Evolutionary conservation across 2,113 vertebrate genomes (phyloP), one percentile per base, ranked within the genome.

Genomic region (Eleginops maclovinus): DNA sequence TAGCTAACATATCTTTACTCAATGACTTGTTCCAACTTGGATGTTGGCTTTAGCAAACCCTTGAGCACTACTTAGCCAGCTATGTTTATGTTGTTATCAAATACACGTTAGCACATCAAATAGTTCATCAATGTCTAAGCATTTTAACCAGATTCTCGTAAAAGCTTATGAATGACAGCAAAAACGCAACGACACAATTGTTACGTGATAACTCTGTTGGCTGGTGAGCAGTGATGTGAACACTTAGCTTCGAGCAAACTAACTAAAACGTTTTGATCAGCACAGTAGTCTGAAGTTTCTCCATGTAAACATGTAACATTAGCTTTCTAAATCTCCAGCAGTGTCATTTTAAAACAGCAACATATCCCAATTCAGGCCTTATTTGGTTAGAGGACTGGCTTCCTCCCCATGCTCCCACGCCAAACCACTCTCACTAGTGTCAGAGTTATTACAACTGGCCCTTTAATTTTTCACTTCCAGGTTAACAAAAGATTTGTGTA

Each of bases 401-500:
- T 41, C 4, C 31, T 43, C 49, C 44, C 49, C 2, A 16, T 49
- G 12, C 40, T 22, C 26, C n/a, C n/a, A 49, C 1, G 13, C 24
- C 41, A 46, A 14, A 5, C 19, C 17, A 13, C 21, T 44, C 16
- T 24, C 1, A 15, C 49, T 19, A 26, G 47, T 54, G 46, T 44
- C 22, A 51, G 28, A 6, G 12, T 26, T 56, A n/a, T 28, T 44
- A 22, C 28, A 22, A n/a, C 9, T 19, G 15, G 6, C 13, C 22
- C 36, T 2, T 4, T 56, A 36, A 17, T 49, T 83, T 91, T 84
- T 79, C 41, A 59, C 79, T 85, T 66, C 82, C 72, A 59, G 21
- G 12, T 53, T 60, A 71, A 78, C 50, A 72, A 11, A 54, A 31
- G 78, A 72, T 56, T 9, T 72, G 61, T 26, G 40, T 36, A 28